Evolutionary conservation across 2,113 vertebrate species (phyloP).

Genomic region (Gobius niger): DNA sequence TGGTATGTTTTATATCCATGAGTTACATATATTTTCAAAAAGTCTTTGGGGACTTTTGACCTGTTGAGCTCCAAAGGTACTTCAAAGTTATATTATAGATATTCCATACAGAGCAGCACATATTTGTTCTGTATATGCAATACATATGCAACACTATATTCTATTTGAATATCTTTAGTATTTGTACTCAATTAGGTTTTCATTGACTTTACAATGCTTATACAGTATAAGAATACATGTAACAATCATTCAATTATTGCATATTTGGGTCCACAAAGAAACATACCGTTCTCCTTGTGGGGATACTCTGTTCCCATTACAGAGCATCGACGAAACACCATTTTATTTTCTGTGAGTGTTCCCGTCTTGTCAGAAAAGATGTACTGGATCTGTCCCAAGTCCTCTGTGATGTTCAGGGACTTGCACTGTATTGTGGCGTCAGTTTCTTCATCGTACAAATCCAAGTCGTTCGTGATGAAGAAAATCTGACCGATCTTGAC

Average conservation of each 20-base stretch:
- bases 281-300: slow-evolving; percentile 88
- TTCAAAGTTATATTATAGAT: too few species aligned
- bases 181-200: too few species aligned
- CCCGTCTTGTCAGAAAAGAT: slow-evolving; percentile 98
- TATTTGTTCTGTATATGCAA: too few species aligned
- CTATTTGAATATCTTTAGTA: too few species aligned
- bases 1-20: too few species aligned
- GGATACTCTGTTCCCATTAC: slow-evolving; percentile 90
- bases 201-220: too few species aligned
- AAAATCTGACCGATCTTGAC: slow-evolving; percentile 93
- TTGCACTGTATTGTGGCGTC: slow-evolving; percentile 86
- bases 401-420: slow-evolving; percentile 94
- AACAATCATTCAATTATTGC: background rate
- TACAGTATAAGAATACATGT: too few species aligned
- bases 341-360: slow-evolving; percentile 96
- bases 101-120: too few species aligned
- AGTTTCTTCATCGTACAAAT: slow-evolving; percentile 87
- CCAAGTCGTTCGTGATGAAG: slow-evolving; percentile 90
- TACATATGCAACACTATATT: too few species aligned
- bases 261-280: background rate
- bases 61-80: too few species aligned
- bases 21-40: too few species aligned
- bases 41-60: too few species aligned
- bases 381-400: slow-evolving; percentile 93
- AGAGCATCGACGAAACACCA: slow-evolving; percentile 93